These are phyloP conservation scores for Salvator merianae DNA, from an alignment of 2,113 vertebrate species.

Conservation along the genomic window DNA sequence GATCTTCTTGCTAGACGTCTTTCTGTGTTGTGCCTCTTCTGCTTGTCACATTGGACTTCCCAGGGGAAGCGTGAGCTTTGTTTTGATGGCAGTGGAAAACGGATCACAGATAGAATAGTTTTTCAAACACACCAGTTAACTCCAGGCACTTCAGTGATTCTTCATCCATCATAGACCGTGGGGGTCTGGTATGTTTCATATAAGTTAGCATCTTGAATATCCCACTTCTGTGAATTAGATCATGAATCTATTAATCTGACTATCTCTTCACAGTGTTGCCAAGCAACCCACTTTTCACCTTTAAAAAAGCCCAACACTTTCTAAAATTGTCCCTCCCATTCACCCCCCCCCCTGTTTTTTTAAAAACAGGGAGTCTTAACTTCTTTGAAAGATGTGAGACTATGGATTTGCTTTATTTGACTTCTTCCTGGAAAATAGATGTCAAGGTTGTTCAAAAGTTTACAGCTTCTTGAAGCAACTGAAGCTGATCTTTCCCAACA, in stretches of 20 bases:
- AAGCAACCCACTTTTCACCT: background rate
- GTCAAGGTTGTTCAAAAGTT: background rate
- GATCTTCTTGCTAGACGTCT: background rate
- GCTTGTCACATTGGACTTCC: background rate
- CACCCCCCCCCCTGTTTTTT: background rate
- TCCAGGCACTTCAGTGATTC: background rate
- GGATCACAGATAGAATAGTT: background rate
- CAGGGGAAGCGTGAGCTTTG: background rate
- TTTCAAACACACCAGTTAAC: background rate
- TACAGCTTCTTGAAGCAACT: slow-evolving; percentile 23
- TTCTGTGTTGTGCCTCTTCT: background rate
- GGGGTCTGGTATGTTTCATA: background rate
- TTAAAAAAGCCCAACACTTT: background rate
- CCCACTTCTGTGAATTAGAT: background rate
- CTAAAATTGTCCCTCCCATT: slow-evolving; percentile 25
- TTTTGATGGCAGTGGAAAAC: accelerated
- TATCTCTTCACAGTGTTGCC: background rate
- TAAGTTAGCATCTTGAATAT: slow-evolving; percentile 8
- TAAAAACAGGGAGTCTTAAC: slow-evolving; percentile 5
- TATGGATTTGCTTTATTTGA: slow-evolving; percentile 24
- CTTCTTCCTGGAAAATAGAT: slow-evolving; percentile 26
- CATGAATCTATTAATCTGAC: slow-evolving; percentile 11
- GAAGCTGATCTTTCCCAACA: background rate
- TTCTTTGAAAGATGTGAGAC: background rate
- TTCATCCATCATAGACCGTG: accelerated